Evolutionary conservation across 2,888 invertebrate species (phyloP).

Genomic region (Cetonia aurata): DNA sequence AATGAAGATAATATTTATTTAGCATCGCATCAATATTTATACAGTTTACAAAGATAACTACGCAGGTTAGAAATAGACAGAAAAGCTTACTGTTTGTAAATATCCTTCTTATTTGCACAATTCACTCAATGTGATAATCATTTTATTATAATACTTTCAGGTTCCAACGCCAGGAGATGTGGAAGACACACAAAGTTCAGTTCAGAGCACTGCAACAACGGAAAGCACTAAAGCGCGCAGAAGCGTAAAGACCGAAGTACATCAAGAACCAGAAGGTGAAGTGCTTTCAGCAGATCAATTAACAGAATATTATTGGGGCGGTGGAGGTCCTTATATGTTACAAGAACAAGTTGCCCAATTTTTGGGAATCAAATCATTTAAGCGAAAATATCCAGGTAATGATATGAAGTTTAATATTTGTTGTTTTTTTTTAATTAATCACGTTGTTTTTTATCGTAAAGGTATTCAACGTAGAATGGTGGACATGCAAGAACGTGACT

Average conservation of each 20-base stretch:
- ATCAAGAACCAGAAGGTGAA: conserved; percentile 61
- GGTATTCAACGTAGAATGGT: conserved; percentile 76
- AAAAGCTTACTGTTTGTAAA: neutral
- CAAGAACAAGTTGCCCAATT: conserved; percentile 97
- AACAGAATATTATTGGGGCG: conserved; percentile 93
- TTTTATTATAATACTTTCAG: conserved; percentile 25
- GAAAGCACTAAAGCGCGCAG: conserved; percentile 69
- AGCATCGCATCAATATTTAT: neutral
- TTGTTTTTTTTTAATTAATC: neutral
- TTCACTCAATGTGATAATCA: conserved; percentile 24
- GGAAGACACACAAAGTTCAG: conserved; percentile 88
- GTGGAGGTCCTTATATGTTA: conserved; percentile 89
- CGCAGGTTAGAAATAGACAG: neutral
- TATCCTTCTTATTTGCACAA: neutral
- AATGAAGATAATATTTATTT: conserved; percentile 34
- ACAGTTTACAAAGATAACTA: conserved; percentile 1
- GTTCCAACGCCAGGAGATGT: conserved; percentile 55
- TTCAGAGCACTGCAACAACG: conserved; percentile 79
- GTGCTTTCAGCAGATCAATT: conserved; percentile 83
- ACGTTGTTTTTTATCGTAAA: conserved; percentile 38
- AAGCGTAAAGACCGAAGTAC: conserved; percentile 59
- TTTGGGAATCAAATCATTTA: conserved; percentile 95
- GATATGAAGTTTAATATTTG: too few species aligned
- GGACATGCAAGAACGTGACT: conserved; percentile 92
- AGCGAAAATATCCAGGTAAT: conserved; percentile 93